Base-by-base conservation (phyloP, 2,888 invertebrate genomes). In the Pheosia tremula region DNA sequence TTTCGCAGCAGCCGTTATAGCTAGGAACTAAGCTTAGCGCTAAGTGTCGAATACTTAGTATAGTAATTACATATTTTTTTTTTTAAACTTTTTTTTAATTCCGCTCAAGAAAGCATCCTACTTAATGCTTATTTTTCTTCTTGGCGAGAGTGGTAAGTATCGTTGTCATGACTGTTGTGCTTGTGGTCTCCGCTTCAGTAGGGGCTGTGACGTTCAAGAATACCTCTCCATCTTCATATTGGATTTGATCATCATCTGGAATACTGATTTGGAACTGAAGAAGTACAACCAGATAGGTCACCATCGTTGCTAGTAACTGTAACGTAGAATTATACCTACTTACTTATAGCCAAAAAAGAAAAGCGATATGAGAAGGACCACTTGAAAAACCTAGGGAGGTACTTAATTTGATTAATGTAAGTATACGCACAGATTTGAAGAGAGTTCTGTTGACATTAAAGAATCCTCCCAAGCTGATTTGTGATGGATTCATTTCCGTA, bases 251-350 rank as follows among this genome's bases (percentile, higher is more conserved):
- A 3, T 95, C 95, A 65, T 96, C 96, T 0, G 96, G 96, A 75
- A 96, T 96, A 79, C 96, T 96, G 64, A 96, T 96, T 89, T 96
- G 96, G 87, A 96, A 96, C 82, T 96, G 96, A 52, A 96, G 89
- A 62, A 96, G 82, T 41, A 96, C 96, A 24, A 96, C 96, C 68
- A 96, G 85, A 84, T 96, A 96, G 0, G 96, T 96, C 45, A 96
- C 96, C 96, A 96, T 96, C 38, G 96, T 96, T 7, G 96, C 96
- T 67, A 96, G 84, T 9, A 96, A 87, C 95, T 96, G 87, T 58
- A 89, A 92, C 41, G 8, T 43, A 7, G 9, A 9, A 9, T 43
- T 43, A 43, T 9, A 43, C 7, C 41, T 41, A 41, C 41, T 41
- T 41, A 3, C 8, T 41, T 7, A 7, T 41, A 41, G 41, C 41